Conservation (phyloP, 2,797 vertebrate species). For the Glyptemys insculpta region DNA sequence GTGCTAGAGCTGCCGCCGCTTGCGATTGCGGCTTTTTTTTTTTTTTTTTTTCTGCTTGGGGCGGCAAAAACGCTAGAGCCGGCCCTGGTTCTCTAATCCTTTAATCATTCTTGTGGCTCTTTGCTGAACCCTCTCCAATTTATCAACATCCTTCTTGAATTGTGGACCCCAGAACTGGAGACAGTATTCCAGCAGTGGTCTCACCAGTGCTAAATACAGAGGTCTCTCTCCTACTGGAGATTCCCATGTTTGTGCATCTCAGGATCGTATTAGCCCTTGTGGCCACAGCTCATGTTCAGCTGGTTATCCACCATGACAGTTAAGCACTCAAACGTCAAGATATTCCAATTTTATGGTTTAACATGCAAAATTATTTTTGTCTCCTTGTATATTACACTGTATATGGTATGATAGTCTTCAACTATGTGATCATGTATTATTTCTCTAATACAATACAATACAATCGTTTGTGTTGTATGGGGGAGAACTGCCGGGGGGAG, state of each 20-base stretch:
- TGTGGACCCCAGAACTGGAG: not conserved
- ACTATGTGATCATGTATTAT: rapidly evolving
- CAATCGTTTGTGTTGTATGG: not conserved
- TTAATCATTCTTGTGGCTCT: not conserved
- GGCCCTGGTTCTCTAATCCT: not conserved
- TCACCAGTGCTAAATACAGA: too few species aligned
- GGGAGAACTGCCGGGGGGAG: rapidly evolving
- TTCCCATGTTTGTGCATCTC: not conserved
- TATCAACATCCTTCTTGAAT: not conserved
- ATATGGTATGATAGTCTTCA: not conserved
- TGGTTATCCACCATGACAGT: not conserved
- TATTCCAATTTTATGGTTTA: not conserved
- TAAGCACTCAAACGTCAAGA: not conserved
- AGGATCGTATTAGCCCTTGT: not conserved
- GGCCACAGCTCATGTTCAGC: rapidly evolving
- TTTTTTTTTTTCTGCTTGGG: too few species aligned
- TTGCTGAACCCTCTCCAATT: not conserved
- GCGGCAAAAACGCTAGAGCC: too few species aligned
- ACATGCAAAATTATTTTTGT: not conserved
- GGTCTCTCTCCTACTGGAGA: not conserved
- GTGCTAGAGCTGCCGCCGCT: too few species aligned
- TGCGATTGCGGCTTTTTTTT: too few species aligned
- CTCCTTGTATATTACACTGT: not conserved
- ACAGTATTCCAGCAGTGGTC: too few species aligned
- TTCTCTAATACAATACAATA: not conserved